Percentiles rank a stretch among this genome's conserved stretches.
phyloP scores from a whole-genome alignment of 35 echinoderm and acorn worm species.

The Apostichopus californicus region DNA sequence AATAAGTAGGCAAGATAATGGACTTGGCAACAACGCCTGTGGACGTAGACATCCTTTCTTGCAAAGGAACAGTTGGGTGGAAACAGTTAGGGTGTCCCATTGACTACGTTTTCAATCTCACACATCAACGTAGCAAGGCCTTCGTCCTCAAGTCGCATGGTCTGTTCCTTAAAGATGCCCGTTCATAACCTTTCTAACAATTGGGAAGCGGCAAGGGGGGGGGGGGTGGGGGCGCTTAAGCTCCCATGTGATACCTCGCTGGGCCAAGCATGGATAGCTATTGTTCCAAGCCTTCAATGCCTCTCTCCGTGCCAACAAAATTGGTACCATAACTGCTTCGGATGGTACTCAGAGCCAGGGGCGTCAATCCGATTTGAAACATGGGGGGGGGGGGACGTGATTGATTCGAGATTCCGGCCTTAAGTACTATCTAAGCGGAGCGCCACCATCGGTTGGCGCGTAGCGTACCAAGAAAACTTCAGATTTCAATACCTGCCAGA shows the following conservation, averaged over 20 bases:
- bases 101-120: slow-evolving; percentile 37
- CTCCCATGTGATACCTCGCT: slow-evolving; percentile 45
- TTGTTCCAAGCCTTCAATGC: slow-evolving; percentile 52
- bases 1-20: slow-evolving; percentile 44
- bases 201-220: slow-evolving; percentile 60
- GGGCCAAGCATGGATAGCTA: slow-evolving; percentile 17
- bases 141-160: too few relatives aligned
- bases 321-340: slow-evolving; percentile 63
- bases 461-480: too few relatives aligned
- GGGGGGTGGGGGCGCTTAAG: slow-evolving; percentile 61
- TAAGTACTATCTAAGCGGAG: too few relatives aligned
- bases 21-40: slow-evolving; percentile 43
- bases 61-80: slow-evolving; percentile 29
- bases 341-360: slow-evolving; percentile 28
- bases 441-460: too few relatives aligned
- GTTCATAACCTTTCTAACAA: not conserved
- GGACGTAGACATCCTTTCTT: slow-evolving; percentile 49
- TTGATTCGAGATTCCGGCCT: too few relatives aligned
- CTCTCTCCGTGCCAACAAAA: slow-evolving; percentile 45
- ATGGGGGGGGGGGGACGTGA: too few relatives aligned
- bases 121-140: not conserved
- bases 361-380: too few relatives aligned
- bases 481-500: too few relatives aligned
- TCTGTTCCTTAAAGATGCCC: too few relatives aligned
- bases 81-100: slow-evolving; percentile 30